Percentiles rank a stretch among this genome's conserved stretches.
Evolutionary conservation across 2,113 vertebrate species (phyloP).

Genomic region (Orcinus orca): DNA sequence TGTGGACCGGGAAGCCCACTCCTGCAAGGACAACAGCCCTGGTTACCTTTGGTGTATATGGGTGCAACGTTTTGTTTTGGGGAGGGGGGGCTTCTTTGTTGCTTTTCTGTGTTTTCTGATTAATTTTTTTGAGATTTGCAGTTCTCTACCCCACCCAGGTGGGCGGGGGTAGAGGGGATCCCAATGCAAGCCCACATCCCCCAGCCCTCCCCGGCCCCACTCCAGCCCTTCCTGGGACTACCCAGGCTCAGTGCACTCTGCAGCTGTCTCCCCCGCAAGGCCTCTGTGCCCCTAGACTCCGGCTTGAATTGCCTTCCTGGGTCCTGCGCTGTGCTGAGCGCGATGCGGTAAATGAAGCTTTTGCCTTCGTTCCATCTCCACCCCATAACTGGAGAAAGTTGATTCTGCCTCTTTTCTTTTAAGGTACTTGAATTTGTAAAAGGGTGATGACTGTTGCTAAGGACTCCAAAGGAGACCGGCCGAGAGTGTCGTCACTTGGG

Average conservation of each 20-base stretch:
- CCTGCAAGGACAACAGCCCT: neutral
- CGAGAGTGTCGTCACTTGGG: neutral
- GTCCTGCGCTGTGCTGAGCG: accelerated
- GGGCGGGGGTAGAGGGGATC: neutral
- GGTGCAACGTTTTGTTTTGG: too few species aligned
- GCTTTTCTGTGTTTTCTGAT: neutral
- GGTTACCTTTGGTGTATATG: neutral
- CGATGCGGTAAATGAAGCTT: neutral
- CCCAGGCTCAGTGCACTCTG: neutral
- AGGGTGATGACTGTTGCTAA: too few species aligned
- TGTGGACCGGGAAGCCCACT: neutral
- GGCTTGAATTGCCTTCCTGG: neutral
- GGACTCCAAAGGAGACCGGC: neutral
- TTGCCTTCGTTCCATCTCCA: neutral
- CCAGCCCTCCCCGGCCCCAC: neutral
- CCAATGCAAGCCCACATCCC: neutral
- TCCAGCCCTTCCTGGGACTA: too few species aligned
- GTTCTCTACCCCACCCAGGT: neutral
- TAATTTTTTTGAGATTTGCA: neutral
- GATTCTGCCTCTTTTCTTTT: neutral
- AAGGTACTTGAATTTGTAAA: neutral
- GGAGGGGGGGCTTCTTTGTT: neutral
- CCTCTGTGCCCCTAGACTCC: neutral
- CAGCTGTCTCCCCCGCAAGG: accelerated
- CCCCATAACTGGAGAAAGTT: neutral